Evolutionary conservation across 2,797 vertebrate genomes (phyloP), one percentile per base, ranked within the genome.

Genomic region (Huso huso): DNA sequence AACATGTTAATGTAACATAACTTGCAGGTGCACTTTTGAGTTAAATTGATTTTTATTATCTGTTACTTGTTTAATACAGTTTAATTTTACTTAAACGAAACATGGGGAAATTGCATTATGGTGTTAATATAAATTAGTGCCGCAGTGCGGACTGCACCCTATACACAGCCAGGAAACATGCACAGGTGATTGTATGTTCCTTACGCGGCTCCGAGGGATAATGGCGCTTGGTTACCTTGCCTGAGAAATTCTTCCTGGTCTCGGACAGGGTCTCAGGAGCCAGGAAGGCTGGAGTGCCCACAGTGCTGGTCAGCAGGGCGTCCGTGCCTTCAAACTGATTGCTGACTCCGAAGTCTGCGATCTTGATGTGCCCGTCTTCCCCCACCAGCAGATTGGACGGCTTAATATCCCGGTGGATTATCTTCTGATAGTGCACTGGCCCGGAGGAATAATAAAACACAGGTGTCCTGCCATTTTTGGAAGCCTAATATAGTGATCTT

Each of bases 351-450:
- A 99, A 99, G 81, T 99, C 97, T 0, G 97, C 96, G 0, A 99
- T 99, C 83, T 99, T 99, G 73, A 99, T 69, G 48, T 97, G 95
- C 2, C 95, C 95, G 0, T 96, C 97, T 68, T 99, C 97, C 15
- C 94, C 97, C 18, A 97, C 91, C 3, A 99, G 77, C 66, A 99
- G 91, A 80, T 99, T 99, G 55, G 97, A 99, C 51, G 97, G 97
- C 73, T 99, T 99, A 70, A 99, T 80, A 73, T 99, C 97, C 65
- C 97, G 87, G 77, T 99, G 97, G 80, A 99, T 95, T 78, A 99
- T 99, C 87, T 92, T 97, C 86, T 99, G 97, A 75, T 99, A 99
- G 84, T 99, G 97, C 70, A 99, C 97, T 99, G 83, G 10, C 18
- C 8, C 70, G 13, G 49, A 10, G 48, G 64, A 51, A 68, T 7